Base-by-base conservation (phyloP, 2,797 vertebrate species). In the Pangasius larnaudii region DNA sequence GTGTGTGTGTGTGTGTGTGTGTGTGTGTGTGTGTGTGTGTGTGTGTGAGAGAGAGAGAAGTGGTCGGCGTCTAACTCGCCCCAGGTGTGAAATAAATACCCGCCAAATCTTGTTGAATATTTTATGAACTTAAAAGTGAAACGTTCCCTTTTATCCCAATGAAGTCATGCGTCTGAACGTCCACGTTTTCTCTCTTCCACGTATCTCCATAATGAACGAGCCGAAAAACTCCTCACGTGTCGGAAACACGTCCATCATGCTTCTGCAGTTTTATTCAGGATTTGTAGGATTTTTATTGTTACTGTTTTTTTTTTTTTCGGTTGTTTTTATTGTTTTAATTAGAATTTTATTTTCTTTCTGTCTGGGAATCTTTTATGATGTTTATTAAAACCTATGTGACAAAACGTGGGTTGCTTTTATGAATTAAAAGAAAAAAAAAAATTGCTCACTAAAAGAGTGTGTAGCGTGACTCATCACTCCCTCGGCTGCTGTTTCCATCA, bases 21-120 rank as follows among this genome's bases (percentile, higher is more conserved):
- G 65, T 69, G 14, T 69, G 67, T 69, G 69, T 71, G 67, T 71
- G 67, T 71, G 67, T 71, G 69, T 72, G 69, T 72, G 71, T 74
- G 71, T 74, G 71, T 13, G 39, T 9, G 71, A 3, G 36, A 8
- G 36, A 22, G 69, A 39, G 69, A 36, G 67, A 36, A 22, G 69
- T 39, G 69, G 9, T 18, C 9, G 19, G 30, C 1, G 24, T 18
- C 36, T 69, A 18, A 69, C 16, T 71, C 19, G 0, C 8, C 8
- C 36, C 69, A 19, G 67, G 67, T 1, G 67, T 36, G 67, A 69
- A 36, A 36, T 19, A 53, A 65, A 65, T 27, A 2, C 6, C 9
- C 5, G 24, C 59, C 24, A 24, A 61, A 63, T 63, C 27, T n/a
- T 67, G 61, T 30, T 65, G 63, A 67, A 16, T 16, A 14, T 67